Evolutionary conservation across 2,797 vertebrate species (phyloP).

Genomic region (Pyrrhura leucotis): DNA sequence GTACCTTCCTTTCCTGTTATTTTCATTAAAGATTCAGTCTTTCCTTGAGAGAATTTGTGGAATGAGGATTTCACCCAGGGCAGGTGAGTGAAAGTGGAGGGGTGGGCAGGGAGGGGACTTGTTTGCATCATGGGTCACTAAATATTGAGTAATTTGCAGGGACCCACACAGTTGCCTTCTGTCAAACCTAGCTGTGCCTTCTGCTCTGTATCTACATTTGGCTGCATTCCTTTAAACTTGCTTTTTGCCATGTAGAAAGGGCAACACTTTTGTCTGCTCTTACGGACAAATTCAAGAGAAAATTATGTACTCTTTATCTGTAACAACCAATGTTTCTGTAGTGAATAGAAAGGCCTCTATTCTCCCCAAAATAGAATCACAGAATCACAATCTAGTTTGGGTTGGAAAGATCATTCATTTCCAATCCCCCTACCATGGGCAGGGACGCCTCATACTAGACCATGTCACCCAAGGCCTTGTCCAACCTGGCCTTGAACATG

Average conservation of each 20-base stretch:
- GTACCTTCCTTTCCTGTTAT: background rate
- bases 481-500: background rate
- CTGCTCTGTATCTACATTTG: background rate
- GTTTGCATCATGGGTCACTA: background rate
- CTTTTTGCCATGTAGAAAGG: background rate
- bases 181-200: background rate
- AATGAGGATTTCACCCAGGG: background rate
- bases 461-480: background rate
- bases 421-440: background rate
- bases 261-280: background rate
- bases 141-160: background rate
- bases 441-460: background rate
- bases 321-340: background rate
- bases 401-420: background rate
- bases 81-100: background rate
- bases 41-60: background rate
- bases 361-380: background rate
- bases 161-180: background rate
- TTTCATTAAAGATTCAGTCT: background rate
- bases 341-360: background rate
- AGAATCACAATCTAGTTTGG: background rate
- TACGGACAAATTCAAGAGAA: background rate
- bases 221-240: background rate
- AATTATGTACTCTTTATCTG: fast-evolving
- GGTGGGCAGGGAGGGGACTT: background rate